Conservation (phyloP, 2,888 invertebrate genomes). For the Zelleria hepariella region DNA sequence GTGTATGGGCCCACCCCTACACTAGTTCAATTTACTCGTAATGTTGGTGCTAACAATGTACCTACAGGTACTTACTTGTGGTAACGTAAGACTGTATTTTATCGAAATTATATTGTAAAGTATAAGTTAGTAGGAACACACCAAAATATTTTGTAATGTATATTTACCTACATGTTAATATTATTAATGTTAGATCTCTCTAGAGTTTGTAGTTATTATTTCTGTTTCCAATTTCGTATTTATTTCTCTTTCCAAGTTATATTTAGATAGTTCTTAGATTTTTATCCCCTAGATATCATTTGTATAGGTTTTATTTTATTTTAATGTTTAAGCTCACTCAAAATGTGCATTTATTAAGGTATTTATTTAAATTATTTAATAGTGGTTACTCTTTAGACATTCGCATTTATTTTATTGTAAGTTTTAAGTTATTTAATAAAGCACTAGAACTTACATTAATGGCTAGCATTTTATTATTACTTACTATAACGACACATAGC, state of each 20-base stretch:
- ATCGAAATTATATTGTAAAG: neutral
- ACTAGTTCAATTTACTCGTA: neutral
- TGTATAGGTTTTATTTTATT: neutral
- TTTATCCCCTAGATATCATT: neutral
- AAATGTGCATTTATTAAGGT: slow-evolving; percentile 40
- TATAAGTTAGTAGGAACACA: neutral
- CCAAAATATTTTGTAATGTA: neutral
- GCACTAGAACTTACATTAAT: no score
- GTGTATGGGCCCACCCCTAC: no score
- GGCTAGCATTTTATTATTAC: no score
- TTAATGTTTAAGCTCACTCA: neutral
- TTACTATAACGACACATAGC: no score
- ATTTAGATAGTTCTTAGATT: no score
- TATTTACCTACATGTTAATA: no score
- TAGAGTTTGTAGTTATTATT: neutral
- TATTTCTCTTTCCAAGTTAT: no score
- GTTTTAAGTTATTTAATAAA: slow-evolving; percentile 13
- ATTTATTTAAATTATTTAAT: neutral
- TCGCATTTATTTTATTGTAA: neutral
- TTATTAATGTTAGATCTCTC: neutral
- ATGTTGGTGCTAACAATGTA: slow-evolving; percentile 14
- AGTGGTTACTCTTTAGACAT: neutral
- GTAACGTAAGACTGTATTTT: slow-evolving; percentile 46
- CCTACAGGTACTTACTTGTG: no score
- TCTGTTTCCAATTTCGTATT: neutral